Percentiles rank a stretch among this genome's conserved stretches.
Evolutionary conservation across 2,113 vertebrate species (phyloP).

Genomic region (Setophaga petechia): DNA sequence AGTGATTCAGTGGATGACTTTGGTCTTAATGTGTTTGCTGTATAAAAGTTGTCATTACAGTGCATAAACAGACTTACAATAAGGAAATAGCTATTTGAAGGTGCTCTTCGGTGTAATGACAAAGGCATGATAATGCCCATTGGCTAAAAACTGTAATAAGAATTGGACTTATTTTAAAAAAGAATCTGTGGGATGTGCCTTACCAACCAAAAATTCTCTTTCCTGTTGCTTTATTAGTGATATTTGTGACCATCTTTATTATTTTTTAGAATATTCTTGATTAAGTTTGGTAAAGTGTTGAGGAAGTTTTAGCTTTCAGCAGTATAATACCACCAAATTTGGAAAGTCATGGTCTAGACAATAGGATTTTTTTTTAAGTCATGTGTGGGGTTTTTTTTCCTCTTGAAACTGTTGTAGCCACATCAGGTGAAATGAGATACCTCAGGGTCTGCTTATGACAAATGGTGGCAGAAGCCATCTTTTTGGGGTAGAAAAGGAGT

Average conservation of each 20-base stretch:
- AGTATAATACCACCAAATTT: not conserved
- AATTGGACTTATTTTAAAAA: not conserved
- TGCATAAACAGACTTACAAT: not conserved
- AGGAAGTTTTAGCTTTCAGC: not conserved
- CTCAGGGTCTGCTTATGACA: not conserved
- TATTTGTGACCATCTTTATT: not conserved
- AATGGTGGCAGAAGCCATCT: not conserved
- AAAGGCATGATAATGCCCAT: not conserved
- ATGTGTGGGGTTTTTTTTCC: accelerated
- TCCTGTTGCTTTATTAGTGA: not conserved
- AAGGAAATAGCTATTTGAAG: not conserved
- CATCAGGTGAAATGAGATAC: not conserved
- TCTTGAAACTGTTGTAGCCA: not conserved
- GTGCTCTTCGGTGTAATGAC: not conserved
- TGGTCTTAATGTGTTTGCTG: not conserved
- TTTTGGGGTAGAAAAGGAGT: not conserved
- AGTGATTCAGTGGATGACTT: not conserved
- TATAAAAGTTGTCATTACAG: not conserved
- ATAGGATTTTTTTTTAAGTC: not conserved
- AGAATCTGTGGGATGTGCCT: not conserved
- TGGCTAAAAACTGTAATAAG: not conserved
- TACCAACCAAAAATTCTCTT: not conserved
- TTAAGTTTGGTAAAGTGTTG: not conserved
- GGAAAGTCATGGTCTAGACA: not conserved
- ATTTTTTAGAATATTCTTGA: not conserved